phyloP scores from a whole-genome alignment of 2,888 invertebrate species.

The Mayetiola destructor region DNA sequence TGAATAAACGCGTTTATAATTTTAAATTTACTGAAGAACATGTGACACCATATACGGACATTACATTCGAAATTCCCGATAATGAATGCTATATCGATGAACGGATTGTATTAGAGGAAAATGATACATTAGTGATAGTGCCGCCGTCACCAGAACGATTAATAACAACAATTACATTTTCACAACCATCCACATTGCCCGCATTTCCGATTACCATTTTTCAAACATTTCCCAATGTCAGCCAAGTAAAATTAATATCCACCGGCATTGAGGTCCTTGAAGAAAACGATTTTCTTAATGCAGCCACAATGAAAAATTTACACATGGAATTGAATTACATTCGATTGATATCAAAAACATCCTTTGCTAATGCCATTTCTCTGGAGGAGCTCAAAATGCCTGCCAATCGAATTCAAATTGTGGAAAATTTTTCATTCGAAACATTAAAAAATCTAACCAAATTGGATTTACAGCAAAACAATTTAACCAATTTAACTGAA shows the following conservation, averaged over 20 bases:
- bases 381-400: neutral
- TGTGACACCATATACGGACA: neutral
- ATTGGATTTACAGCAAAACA: slow-evolving; percentile 55
- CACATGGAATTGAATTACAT: neutral
- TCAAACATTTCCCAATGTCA: neutral
- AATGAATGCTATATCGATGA: neutral
- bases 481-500: slow-evolving; percentile 31
- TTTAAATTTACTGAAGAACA: neutral
- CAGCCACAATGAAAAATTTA: neutral
- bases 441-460: slow-evolving; percentile 40
- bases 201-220: neutral
- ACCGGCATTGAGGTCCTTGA: neutral
- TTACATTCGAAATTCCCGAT: neutral
- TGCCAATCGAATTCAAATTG: neutral
- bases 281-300: neutral
- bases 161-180: neutral
- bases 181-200: neutral
- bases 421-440: slow-evolving; percentile 36
- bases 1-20: neutral
- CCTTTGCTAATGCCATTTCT: neutral
- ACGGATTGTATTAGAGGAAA: neutral
- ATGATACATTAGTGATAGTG: neutral
- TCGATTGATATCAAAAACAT: neutral
- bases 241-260: neutral
- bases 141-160: neutral